A percentile compares a stretch with the other conserved stretches of the same genome.
These are phyloP conservation scores for Trachelipus rathkii DNA, from an alignment of 1,140 invertebrate species.

Conservation along the genomic window DNA sequence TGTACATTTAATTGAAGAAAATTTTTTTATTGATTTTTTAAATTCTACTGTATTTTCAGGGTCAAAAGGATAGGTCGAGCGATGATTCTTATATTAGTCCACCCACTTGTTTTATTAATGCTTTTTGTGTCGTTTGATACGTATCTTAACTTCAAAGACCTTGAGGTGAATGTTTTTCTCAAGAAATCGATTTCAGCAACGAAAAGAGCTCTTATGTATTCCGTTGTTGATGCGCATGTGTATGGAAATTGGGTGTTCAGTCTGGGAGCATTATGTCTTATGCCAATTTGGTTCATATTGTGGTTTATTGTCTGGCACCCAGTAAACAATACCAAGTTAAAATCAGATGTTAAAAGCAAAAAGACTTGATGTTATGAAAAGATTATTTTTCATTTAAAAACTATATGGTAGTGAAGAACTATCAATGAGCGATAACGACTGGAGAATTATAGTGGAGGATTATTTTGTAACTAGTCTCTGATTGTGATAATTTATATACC, in stretches of 20 bases:
- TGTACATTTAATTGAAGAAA: not conserved
- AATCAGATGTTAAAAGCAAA: not conserved
- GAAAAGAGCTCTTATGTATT: constrained; percentile 71
- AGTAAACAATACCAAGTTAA: not conserved
- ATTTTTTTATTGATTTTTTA: not conserved
- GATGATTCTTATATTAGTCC: constrained; percentile 61
- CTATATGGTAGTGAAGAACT: no score
- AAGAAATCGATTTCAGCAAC: constrained; percentile 60
- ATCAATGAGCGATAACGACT: no score
- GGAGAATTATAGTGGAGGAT: no score
- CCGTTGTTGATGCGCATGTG: constrained; percentile 73
- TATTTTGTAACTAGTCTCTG: no score
- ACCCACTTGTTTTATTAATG: constrained; percentile 64
- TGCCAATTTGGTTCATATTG: constrained; percentile 62
- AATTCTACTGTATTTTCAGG: constrained; percentile 50
- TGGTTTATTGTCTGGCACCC: constrained; percentile 49
- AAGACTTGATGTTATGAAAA: no score
- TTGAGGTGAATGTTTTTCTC: constrained; percentile 51
- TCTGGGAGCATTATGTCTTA: constrained; percentile 56
- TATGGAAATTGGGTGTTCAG: constrained; percentile 65
- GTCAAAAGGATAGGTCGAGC: constrained; percentile 51
- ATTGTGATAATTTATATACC: no score
- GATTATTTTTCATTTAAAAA: no score
- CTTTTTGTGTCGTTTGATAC: constrained; percentile 61
- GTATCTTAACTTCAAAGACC: constrained; percentile 59